Base-by-base conservation (phyloP, 2,888 invertebrate genomes). In the Tipula vernalis region DNA sequence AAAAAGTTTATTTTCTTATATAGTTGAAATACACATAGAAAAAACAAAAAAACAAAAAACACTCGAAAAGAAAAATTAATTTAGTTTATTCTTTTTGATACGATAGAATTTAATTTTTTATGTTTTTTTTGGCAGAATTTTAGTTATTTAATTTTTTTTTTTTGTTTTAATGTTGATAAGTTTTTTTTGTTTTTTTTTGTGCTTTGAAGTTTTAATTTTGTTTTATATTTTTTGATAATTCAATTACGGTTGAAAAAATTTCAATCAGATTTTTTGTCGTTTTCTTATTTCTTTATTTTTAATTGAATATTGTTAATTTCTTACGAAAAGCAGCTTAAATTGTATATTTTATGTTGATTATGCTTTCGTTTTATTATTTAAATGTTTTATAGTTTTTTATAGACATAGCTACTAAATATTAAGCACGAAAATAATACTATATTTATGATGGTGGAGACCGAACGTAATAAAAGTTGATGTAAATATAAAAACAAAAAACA, bases 181-280 rank as follows among this genome's bases (percentile, higher is more conserved):
- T 83, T 83, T 83, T 83, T n/a, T 83, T n/a, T n/a, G n/a, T n/a
- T 36, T 51, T 51, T 71, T 71, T 28, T 28, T 28, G 28, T 18
- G 18, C 28, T 71, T 39, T 39, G n/a, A 84, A 39, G 36, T 84
- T 84, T 84, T 84, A 36, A 41, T 84, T 84, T 84, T 39, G 41
- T 84, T 84, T 84, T 39, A 36, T 84, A 39, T 84, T 84, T 84
- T 84, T 36, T 84, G 84, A 84, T 84, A 84, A 84, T 84, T 84
- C 84, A 84, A 84, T 84, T 84, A 84, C 84, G 84, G 84, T 84
- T 84, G 84, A 39, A 84, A 84, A 39, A 84, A 84, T 84, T 84
- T 84, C 84, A 84, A 84, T 84, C 84, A 84, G 84, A 84, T 84
- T 84, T 36, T 83, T 83, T 36, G 36, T 36, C 36, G 28, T 36